Base-by-base conservation (phyloP, 2,888 invertebrate species). In the Drosophila niveifrons region DNA sequence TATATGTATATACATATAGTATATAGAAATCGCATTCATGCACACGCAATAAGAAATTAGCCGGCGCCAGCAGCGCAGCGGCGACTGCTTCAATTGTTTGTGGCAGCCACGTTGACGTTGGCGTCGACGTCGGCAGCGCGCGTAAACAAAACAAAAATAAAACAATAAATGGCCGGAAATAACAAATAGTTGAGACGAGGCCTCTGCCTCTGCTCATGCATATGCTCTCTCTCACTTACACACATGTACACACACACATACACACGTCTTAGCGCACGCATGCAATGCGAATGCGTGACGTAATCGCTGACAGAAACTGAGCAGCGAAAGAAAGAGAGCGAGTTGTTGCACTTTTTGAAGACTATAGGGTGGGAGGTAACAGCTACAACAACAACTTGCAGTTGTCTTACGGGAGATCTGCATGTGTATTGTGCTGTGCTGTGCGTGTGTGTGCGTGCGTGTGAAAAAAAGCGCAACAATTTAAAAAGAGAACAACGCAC, bases 221-320 rank as follows among this genome's bases (percentile, higher is more conserved):
- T 13, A 29, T 29, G 18, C 13, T 34, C 57, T 31, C 41, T 48
- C 48, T 15, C 44, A 18, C 50, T 34, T 57, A 29, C 53, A 28
- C 10, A 44, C 43, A 39, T 18, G 34, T 15, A 46, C 57, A 52
- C 13, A 34, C 17, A 36, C 10, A 10, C 15, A 4, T 50, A 41
- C 47, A 41, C 47, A 23, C 48, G 9, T 36, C 17, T 59, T 28
- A 34, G 18, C 47, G 59, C 58, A 76, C 75, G 75, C 75, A 72
- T 72, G 71, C 77, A 83, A 57, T 77, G 71, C 71, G 75, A 80
- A 68, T 80, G 80, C 75, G 85, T 82, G 82, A 82, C 82, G 85
- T 82, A 82, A 82, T 84, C 78, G 62, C 44, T 39, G 34, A 23
- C 1, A 23, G 6, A 23, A 23, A 23, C 23, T 18, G 18, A 18